These are phyloP conservation scores for Drosophila infuscata DNA, from an alignment of 2,888 invertebrate genomes.

Conservation along the genomic window DNA sequence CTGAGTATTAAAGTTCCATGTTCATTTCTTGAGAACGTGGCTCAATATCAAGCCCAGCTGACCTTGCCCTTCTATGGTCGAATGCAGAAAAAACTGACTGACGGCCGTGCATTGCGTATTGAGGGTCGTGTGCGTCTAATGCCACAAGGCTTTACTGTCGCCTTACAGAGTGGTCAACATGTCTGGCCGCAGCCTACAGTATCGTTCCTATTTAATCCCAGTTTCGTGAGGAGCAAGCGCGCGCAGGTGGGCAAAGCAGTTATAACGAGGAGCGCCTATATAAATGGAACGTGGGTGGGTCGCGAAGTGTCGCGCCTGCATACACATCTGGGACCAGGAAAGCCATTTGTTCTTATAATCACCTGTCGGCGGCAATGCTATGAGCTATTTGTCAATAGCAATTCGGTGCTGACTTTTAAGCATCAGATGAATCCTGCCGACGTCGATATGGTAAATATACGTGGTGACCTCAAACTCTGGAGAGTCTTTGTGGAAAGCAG, in stretches of 20 bases:
- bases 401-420: constrained; percentile 88
- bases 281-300: constrained; percentile 84
- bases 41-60: constrained; percentile 18
- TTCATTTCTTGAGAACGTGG: constrained; percentile 1
- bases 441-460: constrained; percentile 88
- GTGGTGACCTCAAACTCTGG: constrained; percentile 89
- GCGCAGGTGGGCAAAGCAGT: constrained; percentile 85
- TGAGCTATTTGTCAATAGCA: constrained; percentile 85
- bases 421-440: constrained; percentile 86
- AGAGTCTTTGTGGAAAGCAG: constrained; percentile 54
- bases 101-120: constrained; percentile 86
- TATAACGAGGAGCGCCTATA: constrained; percentile 89
- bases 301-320: constrained; percentile 65
- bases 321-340: constrained; percentile 77
- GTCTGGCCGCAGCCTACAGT: constrained; percentile 90
- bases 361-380: constrained; percentile 63
- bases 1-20: constrained; percentile 17
- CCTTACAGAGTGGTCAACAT: constrained; percentile 88
- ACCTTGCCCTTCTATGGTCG: constrained; percentile 83
- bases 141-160: constrained; percentile 90
- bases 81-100: constrained; percentile 79
- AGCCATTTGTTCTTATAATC: constrained; percentile 74
- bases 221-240: constrained; percentile 85
- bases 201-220: constrained; percentile 90
- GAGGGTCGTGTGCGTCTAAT: constrained; percentile 88